Evolutionary conservation across 92 coral and sea anemone genomes (phyloP), one percentile per base, ranked within the genome.

Genomic region (Bergia puertoricense): DNA sequence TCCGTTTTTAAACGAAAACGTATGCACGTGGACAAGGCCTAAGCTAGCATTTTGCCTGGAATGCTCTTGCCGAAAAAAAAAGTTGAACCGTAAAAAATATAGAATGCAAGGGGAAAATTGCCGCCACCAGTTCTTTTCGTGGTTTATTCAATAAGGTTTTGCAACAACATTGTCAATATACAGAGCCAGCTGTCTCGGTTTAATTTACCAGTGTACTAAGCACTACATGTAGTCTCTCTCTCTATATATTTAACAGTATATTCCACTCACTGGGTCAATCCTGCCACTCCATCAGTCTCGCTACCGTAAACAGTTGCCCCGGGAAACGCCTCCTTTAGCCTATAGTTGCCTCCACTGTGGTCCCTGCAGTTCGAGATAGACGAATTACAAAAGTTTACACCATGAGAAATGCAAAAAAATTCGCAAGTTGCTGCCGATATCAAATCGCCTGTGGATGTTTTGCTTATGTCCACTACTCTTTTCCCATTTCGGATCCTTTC

Each of bases 331-430:
- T 88, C 89, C 39, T 92, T 89, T 36, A 92, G 79, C 30, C 82
- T 38, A 82, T 80, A 86, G 87, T 92, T 92, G 10, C 94, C 94
- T 1, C 94, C 94, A 85, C 94, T 92, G 72, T 92, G 94, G 81
- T 92, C 94, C 94, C 94, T 92, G 90, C 13, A 79, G 80, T 74
- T 54, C 8, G 41, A 0, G 42, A 80, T 0, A 20, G 48, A 20
- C 43, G 13, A 71, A 85, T 5, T 1, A 18, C 22, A 50, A 5
- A 50, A 39, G 56, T 23, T 43, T 14, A 38, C 41, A 30, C 30
- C 5, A 8, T 77, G 81, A 15, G 8, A 41, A 77, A 10, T 71
- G 39, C 30, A 74, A 8, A 74, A 18, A 73, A 11, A 20, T 15
- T 14, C 67, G 2, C 4, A 48, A 57, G 66, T 57, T 57, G 66